Base-by-base conservation (phyloP, 2,797 vertebrate genomes). In the Echeneis naucrates region DNA sequence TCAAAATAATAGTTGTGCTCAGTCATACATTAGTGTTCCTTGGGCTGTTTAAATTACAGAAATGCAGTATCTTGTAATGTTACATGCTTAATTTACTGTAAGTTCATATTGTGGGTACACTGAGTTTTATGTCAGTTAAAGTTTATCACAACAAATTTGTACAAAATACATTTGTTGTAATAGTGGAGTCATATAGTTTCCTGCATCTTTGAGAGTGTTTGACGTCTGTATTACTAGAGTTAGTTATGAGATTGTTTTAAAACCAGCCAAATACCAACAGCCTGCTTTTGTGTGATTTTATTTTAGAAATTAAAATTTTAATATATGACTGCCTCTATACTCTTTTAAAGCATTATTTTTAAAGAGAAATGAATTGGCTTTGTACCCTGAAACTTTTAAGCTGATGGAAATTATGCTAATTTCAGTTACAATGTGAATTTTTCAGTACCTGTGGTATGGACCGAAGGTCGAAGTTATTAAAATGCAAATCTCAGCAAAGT, bases 351-450 rank as follows among this genome's bases (percentile, higher is more conserved):
- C 83, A 77, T 90, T 92, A 92, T 92, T 89, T 90, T 83, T 81
- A 80, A 90, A 91, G 87, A 64, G 56, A 84, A 77, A 86, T 81
- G 79, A 77, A 87, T 90, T 87, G 87, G 80, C 89, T 94, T 94
- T 92, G 91, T 94, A 84, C 87, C 78, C 83, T 76, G 74, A 82
- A 93, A 88, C 85, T 93, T 92, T 94, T 90, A 92, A 89, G 89
- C 82, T 93, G 92, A 94, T 95, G 87, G 82, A 90, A 93, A 95
- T 95, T 94, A 95, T 95, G 94, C 91, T 89, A 94, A 95, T 95
- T 94, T 94, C 55, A 75, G 71, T 66, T 69, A 78, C 87, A 94
- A 90, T 92, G 86, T 90, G 91, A 92, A 86, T 91, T 92, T 86
- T 90, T 90, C 77, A 76, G 87, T 88, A 94, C 93, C 94, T 93